Evolutionary conservation across 2,797 vertebrate species (phyloP).

Genomic region (Protonibea diacanthus): DNA sequence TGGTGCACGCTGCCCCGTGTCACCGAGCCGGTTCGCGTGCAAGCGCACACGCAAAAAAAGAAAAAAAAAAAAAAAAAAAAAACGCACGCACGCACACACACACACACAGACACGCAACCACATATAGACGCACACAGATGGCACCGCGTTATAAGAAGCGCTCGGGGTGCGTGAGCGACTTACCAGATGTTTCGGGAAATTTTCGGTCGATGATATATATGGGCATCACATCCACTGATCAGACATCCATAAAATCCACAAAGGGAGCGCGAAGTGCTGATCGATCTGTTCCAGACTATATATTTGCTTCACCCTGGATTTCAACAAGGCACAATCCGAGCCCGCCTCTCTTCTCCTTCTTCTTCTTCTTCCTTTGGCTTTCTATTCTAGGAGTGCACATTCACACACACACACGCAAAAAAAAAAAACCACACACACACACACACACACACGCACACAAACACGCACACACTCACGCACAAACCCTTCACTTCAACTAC

Average conservation of each 20-base stretch:
- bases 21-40: constrained; percentile 51
- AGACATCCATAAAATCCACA: constrained; percentile 83
- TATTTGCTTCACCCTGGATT: constrained; percentile 57
- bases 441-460: constrained; percentile 38
- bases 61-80: constrained; percentile 12
- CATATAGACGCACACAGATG: constrained; percentile 47
- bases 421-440: constrained; percentile 30
- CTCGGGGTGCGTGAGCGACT: constrained; percentile 70
- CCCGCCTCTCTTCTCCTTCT: constrained; percentile 53
- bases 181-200: constrained; percentile 89
- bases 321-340: constrained; percentile 56
- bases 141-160: constrained; percentile 46
- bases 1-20: constrained; percentile 71
- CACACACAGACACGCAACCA: constrained; percentile 3
- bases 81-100: not conserved
- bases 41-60: constrained; percentile 17
- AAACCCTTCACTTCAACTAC: constrained; percentile 42
- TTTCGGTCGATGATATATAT: constrained; percentile 90
- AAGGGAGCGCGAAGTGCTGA: constrained; percentile 73
- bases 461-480: constrained; percentile 37
- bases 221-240: constrained; percentile 88
- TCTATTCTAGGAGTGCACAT: constrained; percentile 70
- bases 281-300: constrained; percentile 60
- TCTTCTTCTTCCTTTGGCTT: constrained; percentile 56
- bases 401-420: constrained; percentile 15